Conservation (phyloP, 2,113 vertebrate genomes). For the Sebastes fasciatus region DNA sequence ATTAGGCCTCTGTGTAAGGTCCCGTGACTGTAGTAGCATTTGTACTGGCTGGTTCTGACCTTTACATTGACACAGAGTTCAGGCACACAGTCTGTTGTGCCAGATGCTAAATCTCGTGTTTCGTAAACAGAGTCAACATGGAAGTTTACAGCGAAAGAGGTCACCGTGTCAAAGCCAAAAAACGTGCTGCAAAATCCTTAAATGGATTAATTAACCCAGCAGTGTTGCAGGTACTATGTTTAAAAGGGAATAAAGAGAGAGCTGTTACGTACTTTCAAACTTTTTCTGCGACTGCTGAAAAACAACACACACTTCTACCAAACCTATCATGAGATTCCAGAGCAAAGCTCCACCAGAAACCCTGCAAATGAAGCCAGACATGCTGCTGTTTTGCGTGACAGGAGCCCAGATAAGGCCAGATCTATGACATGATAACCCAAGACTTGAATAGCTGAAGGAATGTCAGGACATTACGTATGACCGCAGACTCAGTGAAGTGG, state of each 20-base stretch:
- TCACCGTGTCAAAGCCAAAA: not conserved
- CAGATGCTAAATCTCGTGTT: slow-evolving; percentile 11
- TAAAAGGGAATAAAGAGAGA: not conserved
- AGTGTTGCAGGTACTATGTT: not conserved
- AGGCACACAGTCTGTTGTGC: slow-evolving; percentile 12
- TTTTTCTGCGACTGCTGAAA: not conserved
- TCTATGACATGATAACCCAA: slow-evolving; percentile 56
- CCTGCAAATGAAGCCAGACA: slow-evolving; percentile 23
- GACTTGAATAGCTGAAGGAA: slow-evolving; percentile 48
- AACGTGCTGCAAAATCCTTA: not conserved
- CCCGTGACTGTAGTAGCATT: not conserved
- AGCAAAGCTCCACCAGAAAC: not conserved
- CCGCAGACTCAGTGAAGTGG: slow-evolving; percentile 41
- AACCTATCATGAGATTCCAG: slow-evolving; percentile 3
- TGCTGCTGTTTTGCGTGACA: slow-evolving; percentile 58
- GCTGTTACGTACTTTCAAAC: not conserved
- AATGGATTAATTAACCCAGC: not conserved
- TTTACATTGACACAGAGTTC: not conserved
- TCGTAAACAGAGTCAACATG: not conserved
- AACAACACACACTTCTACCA: not conserved
- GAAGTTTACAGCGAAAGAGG: not conserved
- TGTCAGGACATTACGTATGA: slow-evolving; percentile 65
- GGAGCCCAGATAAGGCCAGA: slow-evolving; percentile 60
- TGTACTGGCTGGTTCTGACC: slow-evolving; percentile 14
- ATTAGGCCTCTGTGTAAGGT: slow-evolving; percentile 55